Base-by-base conservation (phyloP, 2,797 vertebrate species). In the Phrynocephalus forsythii region DNA sequence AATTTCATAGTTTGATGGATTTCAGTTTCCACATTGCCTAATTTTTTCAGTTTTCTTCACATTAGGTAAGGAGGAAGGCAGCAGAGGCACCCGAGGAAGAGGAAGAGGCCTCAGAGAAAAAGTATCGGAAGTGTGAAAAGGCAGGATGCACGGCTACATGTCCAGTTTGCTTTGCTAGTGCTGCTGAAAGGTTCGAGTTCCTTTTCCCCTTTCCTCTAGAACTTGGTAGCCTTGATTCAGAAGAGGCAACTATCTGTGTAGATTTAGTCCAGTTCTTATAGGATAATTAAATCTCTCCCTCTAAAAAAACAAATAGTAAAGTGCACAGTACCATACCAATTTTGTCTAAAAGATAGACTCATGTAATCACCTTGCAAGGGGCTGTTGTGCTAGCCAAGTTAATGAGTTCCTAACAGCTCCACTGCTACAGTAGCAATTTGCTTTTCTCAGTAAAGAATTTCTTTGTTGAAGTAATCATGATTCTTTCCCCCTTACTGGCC, bases 91-190 rank as follows among this genome's bases (percentile, higher is more conserved):
- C 96, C 0, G 97, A 98, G 72, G 99, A 99, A 60, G 99, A 99
- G 48, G 98, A 99, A 18, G 97, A 97, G 38, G 94, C 96, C 0
- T 97, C 97, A 0, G 99, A 99, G 96, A 99, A 99, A 96, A 99
- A 99, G 95, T 99, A 99, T 1, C 97, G 99, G 68, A 99, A 99
- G 86, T 99, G 99, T 95, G 99, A 99, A 94, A 99, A 99, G 96
- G 98, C 98, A 0, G 99, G 99, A 67, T 99, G 99, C 83, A 98
- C 98, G 0, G 98, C 98, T 16, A 96, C 97, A 0, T 99, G 99
- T 89, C 99, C 99, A 0, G 98, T 99, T 92, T 99, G 99, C 95
- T 99, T 99, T 90, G 99, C 99, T 85, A 99, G 99, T 80, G 98
- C 98, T 79, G 98, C 98, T 72, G 99, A 99, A 94, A 98, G 99